phyloP scores from a whole-genome alignment of 1,140 invertebrate genomes.

The Drosophila nigromelanica region DNA sequence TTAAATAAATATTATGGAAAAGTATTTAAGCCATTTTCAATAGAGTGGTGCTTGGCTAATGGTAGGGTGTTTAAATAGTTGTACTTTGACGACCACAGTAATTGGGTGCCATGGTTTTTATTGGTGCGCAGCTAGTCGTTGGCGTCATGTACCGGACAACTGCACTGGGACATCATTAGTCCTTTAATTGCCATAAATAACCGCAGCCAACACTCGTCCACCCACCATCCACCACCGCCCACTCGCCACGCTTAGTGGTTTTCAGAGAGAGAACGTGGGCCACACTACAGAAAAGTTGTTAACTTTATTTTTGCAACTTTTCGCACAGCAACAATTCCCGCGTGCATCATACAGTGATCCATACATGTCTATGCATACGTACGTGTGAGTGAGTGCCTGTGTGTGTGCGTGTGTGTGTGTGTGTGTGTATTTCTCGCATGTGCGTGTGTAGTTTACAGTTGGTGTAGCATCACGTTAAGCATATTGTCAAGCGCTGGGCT shows the following conservation, averaged over 20 bases:
- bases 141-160: constrained; percentile 58
- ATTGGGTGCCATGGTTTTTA: constrained; percentile 35
- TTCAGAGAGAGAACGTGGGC: constrained; percentile 4
- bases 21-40: not conserved
- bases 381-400: constrained; percentile 3
- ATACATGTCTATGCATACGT: constrained; percentile 11
- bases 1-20: not conserved
- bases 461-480: constrained; percentile 68
- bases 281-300: constrained; percentile 69
- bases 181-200: constrained; percentile 83
- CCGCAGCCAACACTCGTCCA: constrained; percentile 57
- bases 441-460: constrained; percentile 58
- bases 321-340: constrained; percentile 56
- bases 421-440: not conserved
- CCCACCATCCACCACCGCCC: constrained; percentile 2
- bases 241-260: not conserved
- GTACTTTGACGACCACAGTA: constrained; percentile 14
- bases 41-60: not conserved
- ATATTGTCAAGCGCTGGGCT: constrained; percentile 63
- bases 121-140: constrained; percentile 18
- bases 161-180: constrained; percentile 79
- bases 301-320: constrained; percentile 74
- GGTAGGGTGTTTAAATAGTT: constrained; percentile 39
- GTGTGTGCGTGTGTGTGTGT: constrained; percentile 5
- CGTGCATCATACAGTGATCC: constrained; percentile 61